A percentile compares a stretch with the other conserved stretches of the same genome.
Evolutionary conservation across 2,797 vertebrate genomes (phyloP).

Genomic region (Acanthornis magna): DNA sequence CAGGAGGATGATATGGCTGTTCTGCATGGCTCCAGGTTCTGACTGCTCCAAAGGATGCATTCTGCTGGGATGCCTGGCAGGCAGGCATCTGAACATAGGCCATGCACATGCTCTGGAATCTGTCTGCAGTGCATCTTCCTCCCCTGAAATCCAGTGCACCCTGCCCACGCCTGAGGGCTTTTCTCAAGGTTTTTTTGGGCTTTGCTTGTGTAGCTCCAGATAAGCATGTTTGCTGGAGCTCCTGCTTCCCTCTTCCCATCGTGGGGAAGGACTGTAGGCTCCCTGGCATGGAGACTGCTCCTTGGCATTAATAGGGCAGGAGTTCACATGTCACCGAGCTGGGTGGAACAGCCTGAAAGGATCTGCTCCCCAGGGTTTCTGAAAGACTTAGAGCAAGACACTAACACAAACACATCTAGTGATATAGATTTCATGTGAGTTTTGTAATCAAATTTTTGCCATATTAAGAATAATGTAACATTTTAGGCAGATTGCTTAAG

Average conservation of each 20-base stretch:
- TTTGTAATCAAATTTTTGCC: background rate
- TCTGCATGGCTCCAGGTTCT: background rate
- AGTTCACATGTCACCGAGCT: rapidly evolving
- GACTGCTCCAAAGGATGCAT: background rate
- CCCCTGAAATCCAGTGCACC: rapidly evolving
- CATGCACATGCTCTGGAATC: rapidly evolving
- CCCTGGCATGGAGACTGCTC: background rate
- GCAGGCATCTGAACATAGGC: rapidly evolving
- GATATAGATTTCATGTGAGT: background rate
- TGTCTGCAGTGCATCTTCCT: background rate
- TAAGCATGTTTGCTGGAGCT: background rate
- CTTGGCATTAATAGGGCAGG: background rate
- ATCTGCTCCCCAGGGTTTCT: background rate
- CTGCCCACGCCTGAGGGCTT: background rate
- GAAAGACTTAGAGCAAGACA: background rate
- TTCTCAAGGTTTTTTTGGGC: background rate
- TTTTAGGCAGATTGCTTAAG: background rate
- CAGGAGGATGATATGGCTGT: background rate
- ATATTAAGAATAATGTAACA: background rate
- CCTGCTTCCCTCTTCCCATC: background rate
- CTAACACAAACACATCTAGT: rapidly evolving
- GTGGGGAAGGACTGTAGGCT: background rate
- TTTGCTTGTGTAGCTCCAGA: background rate
- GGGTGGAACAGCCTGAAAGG: background rate
- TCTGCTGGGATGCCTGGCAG: rapidly evolving